Conservation (phyloP, 1,140 invertebrate genomes). For the Pseudomyrmex gracilis region DNA sequence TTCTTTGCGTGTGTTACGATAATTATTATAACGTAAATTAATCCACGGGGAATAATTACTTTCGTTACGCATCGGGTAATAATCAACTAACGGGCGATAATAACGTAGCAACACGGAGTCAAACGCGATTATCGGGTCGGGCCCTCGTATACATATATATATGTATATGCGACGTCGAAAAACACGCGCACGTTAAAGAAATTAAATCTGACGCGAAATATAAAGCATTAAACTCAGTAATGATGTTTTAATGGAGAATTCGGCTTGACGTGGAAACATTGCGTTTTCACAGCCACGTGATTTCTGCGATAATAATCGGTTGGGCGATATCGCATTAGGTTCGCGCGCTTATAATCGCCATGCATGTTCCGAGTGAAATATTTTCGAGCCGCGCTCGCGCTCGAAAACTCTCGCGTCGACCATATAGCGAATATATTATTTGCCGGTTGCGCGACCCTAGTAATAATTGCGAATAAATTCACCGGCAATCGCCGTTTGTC, state of each 20-base stretch:
- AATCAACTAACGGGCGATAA: constrained; percentile 39
- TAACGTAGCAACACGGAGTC: constrained; percentile 18
- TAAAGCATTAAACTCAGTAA: constrained; percentile 32
- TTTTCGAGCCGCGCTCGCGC: constrained; percentile 40
- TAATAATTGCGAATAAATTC: constrained; percentile 26
- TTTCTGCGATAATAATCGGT: not conserved
- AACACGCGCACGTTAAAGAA: not conserved
- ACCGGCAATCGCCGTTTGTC: constrained; percentile 31
- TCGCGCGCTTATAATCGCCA: not conserved
- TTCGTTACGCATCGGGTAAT: constrained; percentile 50
- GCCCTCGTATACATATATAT: too few relatives aligned
- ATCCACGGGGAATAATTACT: constrained; percentile 37
- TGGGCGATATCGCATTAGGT: constrained; percentile 5
- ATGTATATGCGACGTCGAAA: constrained; percentile 1
- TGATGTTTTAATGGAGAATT: constrained; percentile 21
- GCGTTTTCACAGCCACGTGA: constrained; percentile 38
- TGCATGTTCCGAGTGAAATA: constrained; percentile 32
- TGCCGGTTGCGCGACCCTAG: not conserved
- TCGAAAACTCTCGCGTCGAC: not conserved
- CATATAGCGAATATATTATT: too few relatives aligned
- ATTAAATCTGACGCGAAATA: constrained; percentile 38
- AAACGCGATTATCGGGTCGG: constrained; percentile 22
- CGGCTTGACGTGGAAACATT: constrained; percentile 1
- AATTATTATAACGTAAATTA: constrained; percentile 53
- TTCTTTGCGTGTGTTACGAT: constrained; percentile 12